Conservation (phyloP, 2,888 invertebrate species). For the Morpho helenor region DNA sequence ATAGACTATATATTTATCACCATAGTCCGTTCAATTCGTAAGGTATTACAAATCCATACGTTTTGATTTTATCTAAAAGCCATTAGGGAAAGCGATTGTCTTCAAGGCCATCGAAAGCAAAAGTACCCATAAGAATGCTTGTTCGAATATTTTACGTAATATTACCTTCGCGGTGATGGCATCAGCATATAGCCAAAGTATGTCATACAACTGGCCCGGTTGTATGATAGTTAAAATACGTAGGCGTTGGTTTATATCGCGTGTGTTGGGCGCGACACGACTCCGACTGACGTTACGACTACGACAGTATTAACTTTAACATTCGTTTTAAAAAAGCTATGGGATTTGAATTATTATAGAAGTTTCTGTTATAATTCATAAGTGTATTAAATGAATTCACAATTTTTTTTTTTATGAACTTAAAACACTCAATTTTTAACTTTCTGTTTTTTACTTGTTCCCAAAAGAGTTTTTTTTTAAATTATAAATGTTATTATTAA, state of each 20-base stretch:
- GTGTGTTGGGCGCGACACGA: slow-evolving; percentile 17
- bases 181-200: slow-evolving; percentile 24
- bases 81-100: slow-evolving; percentile 21
- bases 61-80: slow-evolving; percentile 4
- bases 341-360: too few relatives aligned
- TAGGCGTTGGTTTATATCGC: slow-evolving; percentile 25
- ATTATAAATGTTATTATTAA: too few relatives aligned
- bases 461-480: too few relatives aligned
- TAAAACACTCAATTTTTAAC: too few relatives aligned
- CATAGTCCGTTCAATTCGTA: not conserved
- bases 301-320: not conserved
- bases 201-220: slow-evolving; percentile 25
- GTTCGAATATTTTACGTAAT: slow-evolving; percentile 18
- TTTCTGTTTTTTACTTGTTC: too few relatives aligned
- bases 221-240: slow-evolving; percentile 29
- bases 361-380: too few relatives aligned
- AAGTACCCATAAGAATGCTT: slow-evolving; percentile 7
- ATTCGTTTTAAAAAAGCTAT: too few relatives aligned
- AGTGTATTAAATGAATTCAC: too few relatives aligned
- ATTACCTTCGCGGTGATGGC: slow-evolving; percentile 12
- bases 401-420: too few relatives aligned
- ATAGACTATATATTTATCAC: too few relatives aligned
- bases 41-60: not conserved
- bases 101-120: slow-evolving; percentile 24
- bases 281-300: slow-evolving; percentile 7